Conservation (phyloP, 2,888 invertebrate species). For the Agonopterix heracliana region DNA sequence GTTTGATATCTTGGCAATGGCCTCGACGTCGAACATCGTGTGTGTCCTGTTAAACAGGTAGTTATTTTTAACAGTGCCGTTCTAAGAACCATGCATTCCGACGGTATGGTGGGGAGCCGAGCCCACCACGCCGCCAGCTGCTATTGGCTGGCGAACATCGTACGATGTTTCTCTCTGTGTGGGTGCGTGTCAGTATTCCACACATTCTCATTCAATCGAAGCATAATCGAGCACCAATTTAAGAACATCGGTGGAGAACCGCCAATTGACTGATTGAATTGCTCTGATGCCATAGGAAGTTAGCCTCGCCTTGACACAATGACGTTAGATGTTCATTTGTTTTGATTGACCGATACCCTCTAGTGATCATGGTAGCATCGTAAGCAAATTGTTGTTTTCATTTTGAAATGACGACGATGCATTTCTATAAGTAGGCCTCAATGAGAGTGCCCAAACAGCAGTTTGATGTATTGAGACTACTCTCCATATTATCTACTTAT, state of each 20-base stretch:
- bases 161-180: slow-evolving; percentile 63
- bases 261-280: slow-evolving; percentile 57
- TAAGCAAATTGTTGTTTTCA: slow-evolving; percentile 10
- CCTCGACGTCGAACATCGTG: slow-evolving; percentile 46
- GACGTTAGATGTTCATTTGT: slow-evolving; percentile 33
- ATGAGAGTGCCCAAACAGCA: background rate
- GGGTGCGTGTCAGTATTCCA: slow-evolving; percentile 39
- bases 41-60: slow-evolving; percentile 58
- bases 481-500: too few relatives aligned
- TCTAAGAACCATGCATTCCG: slow-evolving; percentile 65
- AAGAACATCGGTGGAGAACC: slow-evolving; percentile 41
- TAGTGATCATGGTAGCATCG: too few relatives aligned
- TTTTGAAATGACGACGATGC: background rate
- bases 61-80: slow-evolving; percentile 72
- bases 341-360: slow-evolving; percentile 31
- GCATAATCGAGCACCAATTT: slow-evolving; percentile 60
- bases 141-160: slow-evolving; percentile 62
- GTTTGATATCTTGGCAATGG: slow-evolving; percentile 45
- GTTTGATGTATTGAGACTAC: too few relatives aligned
- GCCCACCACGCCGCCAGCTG: slow-evolving; percentile 56
- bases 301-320: slow-evolving; percentile 51
- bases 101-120: slow-evolving; percentile 64
- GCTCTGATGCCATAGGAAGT: slow-evolving; percentile 61
- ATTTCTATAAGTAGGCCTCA: background rate
- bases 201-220: slow-evolving; percentile 46